Evolutionary conservation across 2,888 invertebrate species (phyloP).

Genomic region (Acanthopleura granulata): DNA sequence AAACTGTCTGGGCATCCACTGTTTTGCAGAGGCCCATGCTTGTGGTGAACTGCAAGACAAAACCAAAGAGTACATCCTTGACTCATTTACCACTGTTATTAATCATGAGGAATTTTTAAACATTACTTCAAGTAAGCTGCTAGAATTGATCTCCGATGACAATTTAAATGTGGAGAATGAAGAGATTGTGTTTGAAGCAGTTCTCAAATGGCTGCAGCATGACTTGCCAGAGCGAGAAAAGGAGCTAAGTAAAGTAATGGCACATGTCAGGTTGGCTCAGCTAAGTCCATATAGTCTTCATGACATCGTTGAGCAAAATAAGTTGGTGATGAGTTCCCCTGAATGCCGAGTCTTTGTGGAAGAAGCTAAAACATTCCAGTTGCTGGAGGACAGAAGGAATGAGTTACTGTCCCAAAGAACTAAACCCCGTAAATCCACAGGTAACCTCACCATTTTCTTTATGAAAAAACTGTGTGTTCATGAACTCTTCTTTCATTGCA

Average conservation of each 20-base stretch:
- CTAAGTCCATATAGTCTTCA: conserved; percentile 72
- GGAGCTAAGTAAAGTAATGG: conserved; percentile 68
- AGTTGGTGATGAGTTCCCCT: conserved; percentile 64
- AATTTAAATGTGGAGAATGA: conserved; percentile 71
- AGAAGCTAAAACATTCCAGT: conserved; percentile 71
- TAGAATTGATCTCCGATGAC: conserved; percentile 71
- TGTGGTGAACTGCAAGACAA: conserved; percentile 70
- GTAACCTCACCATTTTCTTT: conserved; percentile 31
- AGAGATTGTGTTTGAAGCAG: conserved; percentile 72
- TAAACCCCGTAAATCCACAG: conserved; percentile 68
- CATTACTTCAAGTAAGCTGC: conserved; percentile 69
- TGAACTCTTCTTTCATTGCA: too few relatives aligned
- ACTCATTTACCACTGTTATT: conserved; percentile 51
- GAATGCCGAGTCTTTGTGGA: conserved; percentile 70
- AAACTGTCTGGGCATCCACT: conserved; percentile 73
- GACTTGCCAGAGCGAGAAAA: conserved; percentile 58
- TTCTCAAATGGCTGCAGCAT: conserved; percentile 70
- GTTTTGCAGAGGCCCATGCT: conserved; percentile 72
- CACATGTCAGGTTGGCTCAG: conserved; percentile 71
- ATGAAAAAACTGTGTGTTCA: too few relatives aligned
- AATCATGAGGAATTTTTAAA: conserved; percentile 66
- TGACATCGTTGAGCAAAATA: conserved; percentile 70
- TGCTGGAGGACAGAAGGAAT: conserved; percentile 70
- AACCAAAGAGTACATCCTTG: conserved; percentile 69
- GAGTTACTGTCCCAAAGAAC: conserved; percentile 68